Base-by-base conservation (phyloP, 1,140 invertebrate species). In the Camponotus floridanus region DNA sequence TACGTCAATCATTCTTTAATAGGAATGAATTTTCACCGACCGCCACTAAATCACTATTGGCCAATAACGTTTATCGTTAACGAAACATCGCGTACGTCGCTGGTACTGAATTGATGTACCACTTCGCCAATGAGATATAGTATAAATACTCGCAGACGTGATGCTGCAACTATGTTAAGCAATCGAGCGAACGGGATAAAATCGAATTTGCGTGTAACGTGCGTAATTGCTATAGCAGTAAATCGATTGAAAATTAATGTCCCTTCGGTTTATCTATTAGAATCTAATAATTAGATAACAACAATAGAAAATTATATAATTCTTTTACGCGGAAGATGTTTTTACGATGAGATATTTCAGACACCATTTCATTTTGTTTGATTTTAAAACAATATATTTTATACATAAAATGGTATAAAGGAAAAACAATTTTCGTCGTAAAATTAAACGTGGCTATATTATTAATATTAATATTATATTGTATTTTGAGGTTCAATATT, bases 31-130 rank as follows among this genome's bases (percentile, higher is more conserved):
- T 89, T 89, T 80, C 88, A 67, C 21, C 51, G 65, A 68, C 59
- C 51, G 31, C 55, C 7, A 48, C 55, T 80, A 70, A 89, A 88
- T 88, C 87, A 86, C 73, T 86, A 71, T 86, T 67, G 62, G 87
- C 87, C 83, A 88, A 89, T 89, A 89, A 88, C 87, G 83, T 89
- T 88, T 71, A 89, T 80, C 88, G 83, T 89, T 88, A 89, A 88
- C 83, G 84, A 88, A 81, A 59, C 87, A 55, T 48, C 68, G 74
- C 86, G 74, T 85, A 39, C 42, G 61, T 76, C 84, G 48, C 15
- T 51, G 57, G 36, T 67, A 62, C 57, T 88, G 87, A 89, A 89
- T 87, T 76, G 84, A 89, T 89, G 87, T 81, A 88, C 87, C 87
- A 86, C 88, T 88, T 89, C 68, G 70, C 87, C 88, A 88, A 89